These are phyloP conservation scores for Takifugu flavidus DNA, from an alignment of 2,113 vertebrate genomes.

Conservation along the genomic window DNA sequence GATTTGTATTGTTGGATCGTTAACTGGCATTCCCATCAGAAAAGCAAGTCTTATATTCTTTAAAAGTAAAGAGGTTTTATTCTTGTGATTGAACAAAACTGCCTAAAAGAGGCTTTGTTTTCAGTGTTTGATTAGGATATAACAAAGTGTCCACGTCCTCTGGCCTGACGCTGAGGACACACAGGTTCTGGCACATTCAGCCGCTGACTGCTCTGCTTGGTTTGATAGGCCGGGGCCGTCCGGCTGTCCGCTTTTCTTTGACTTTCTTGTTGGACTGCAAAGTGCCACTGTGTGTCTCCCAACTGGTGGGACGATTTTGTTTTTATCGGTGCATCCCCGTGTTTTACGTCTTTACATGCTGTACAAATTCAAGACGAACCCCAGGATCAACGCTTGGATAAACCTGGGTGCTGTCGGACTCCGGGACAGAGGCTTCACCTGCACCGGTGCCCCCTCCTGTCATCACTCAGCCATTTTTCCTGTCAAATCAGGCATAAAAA, in stretches of 20 bases:
- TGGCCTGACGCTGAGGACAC: constrained; percentile 31
- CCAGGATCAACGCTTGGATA: constrained; percentile 17
- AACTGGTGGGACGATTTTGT: constrained; percentile 8
- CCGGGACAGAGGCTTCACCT: neutral
- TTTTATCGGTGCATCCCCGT: constrained; percentile 31
- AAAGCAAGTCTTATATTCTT: constrained; percentile 63
- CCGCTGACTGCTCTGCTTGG: constrained; percentile 20
- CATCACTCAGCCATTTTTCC: neutral
- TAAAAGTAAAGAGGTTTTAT: constrained; percentile 35
- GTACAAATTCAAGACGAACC: constrained; percentile 9
- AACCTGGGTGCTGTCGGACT: constrained; percentile 26
- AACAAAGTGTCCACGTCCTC: constrained; percentile 14
- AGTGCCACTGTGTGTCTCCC: constrained; percentile 26
- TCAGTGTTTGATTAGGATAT: constrained; percentile 30
- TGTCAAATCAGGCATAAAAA: constrained; percentile 11
- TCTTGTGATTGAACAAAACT: constrained; percentile 32
- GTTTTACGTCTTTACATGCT: constrained; percentile 36
- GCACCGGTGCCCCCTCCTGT: neutral
- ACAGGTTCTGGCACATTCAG: constrained; percentile 16
- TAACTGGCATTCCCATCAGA: constrained; percentile 70
- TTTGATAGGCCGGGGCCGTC: constrained; percentile 36
- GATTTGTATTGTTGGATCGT: constrained; percentile 48
- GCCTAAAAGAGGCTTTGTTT: constrained; percentile 18
- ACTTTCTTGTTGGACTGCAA: constrained; percentile 34
- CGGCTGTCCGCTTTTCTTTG: constrained; percentile 19